These are phyloP conservation scores for Nasonia vitripennis DNA, from an alignment of 1,140 invertebrate genomes.

Conservation along the genomic window DNA sequence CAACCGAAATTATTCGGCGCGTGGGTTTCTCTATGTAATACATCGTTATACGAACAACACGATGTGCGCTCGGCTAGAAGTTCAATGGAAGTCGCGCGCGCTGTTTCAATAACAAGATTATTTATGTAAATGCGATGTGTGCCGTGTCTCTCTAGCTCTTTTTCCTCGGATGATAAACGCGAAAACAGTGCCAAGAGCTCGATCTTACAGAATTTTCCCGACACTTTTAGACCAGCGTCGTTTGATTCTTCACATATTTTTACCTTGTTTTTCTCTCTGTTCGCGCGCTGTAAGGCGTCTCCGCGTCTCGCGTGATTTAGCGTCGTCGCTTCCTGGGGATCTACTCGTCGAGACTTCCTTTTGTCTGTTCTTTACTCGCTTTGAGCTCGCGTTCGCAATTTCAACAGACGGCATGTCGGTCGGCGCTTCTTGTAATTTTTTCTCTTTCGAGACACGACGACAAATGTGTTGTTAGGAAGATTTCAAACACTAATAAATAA, in stretches of 20 bases:
- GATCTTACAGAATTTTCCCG: conserved; percentile 20
- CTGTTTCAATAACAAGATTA: conserved; percentile 12
- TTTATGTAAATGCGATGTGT: neutral
- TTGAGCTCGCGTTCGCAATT: conserved; percentile 27
- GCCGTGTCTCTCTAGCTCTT: too few species aligned
- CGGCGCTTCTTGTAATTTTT: neutral
- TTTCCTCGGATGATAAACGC: neutral
- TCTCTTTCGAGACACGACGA: conserved; percentile 4
- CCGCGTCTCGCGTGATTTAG: conserved; percentile 66
- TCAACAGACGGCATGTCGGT: conserved; percentile 25
- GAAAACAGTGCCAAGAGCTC: neutral
- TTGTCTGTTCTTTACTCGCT: conserved; percentile 41
- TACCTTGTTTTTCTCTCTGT: neutral
- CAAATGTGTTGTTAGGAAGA: conserved; percentile 25
- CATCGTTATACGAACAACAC: too few species aligned
- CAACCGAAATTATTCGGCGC: too few species aligned
- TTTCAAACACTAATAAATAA: conserved; percentile 25
- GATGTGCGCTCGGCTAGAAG: too few species aligned
- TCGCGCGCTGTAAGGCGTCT: conserved; percentile 48
- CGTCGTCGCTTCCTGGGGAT: conserved; percentile 65
- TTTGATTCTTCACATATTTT: neutral
- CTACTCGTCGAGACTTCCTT: conserved; percentile 67
- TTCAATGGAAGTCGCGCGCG: too few species aligned
- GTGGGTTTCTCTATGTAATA: too few species aligned
- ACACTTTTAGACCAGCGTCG: neutral